Percentiles rank a stretch among this genome's conserved stretches.
These are phyloP conservation scores for Saccostrea echinata DNA, from an alignment of 1,140 invertebrate species.

Conservation along the genomic window DNA sequence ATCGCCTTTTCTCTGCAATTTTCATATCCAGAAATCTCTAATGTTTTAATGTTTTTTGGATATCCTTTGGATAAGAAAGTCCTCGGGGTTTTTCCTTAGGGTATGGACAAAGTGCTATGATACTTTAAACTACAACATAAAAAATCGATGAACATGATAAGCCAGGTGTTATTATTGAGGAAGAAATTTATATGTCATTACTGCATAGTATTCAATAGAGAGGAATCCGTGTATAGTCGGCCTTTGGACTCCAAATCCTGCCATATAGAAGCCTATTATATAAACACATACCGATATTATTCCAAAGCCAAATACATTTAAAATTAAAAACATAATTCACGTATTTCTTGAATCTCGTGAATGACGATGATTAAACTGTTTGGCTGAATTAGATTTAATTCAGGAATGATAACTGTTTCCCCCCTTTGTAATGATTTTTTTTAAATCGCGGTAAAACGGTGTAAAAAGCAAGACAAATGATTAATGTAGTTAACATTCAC, in stretches of 20 bases:
- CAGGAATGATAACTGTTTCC: too few relatives aligned
- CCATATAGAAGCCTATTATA: neutral
- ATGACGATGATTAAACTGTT: too few relatives aligned
- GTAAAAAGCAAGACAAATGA: too few relatives aligned
- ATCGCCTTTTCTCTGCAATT: neutral
- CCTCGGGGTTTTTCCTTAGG: neutral
- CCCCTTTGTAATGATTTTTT: too few relatives aligned
- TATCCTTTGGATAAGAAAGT: slow-evolving; percentile 8
- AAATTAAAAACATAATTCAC: too few relatives aligned
- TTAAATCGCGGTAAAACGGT: too few relatives aligned
- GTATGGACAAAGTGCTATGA: neutral
- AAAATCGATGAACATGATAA: slow-evolving; percentile 25
- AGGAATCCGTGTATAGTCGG: neutral
- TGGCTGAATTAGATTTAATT: too few relatives aligned
- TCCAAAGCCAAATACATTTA: too few relatives aligned
- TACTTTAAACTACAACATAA: slow-evolving; percentile 2
- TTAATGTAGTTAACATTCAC: too few relatives aligned
- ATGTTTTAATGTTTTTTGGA: neutral
- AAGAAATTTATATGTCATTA: slow-evolving; percentile 25
- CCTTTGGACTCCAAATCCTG: neutral
- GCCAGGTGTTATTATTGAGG: slow-evolving; percentile 29
- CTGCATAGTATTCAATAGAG: neutral
- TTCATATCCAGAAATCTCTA: neutral
- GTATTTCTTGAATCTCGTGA: too few relatives aligned
- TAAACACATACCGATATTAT: too few relatives aligned